Evolutionary conservation across 92 coral and sea anemone species (phyloP).

Genomic region (Hydrozoanthus gracilis): DNA sequence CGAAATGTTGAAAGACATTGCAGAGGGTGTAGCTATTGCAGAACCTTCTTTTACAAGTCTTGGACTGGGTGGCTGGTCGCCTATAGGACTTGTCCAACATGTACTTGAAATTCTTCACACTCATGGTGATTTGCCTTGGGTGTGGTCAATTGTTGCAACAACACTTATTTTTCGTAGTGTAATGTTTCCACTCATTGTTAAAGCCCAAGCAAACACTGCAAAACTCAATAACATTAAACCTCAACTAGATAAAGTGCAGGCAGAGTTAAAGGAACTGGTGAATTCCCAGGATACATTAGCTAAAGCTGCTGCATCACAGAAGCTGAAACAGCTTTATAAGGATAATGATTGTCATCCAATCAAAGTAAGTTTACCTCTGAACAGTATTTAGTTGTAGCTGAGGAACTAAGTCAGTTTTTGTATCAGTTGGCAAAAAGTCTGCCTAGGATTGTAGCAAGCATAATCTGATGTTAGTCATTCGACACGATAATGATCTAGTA

Average conservation of each 20-base stretch:
- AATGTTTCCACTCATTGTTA: conserved; percentile 85
- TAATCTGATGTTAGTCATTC: too few species aligned
- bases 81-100: conserved; percentile 91
- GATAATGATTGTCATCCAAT: conserved; percentile 93
- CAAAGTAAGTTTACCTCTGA: conserved; percentile 62
- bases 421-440: too few species aligned
- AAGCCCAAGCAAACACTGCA: conserved; percentile 93
- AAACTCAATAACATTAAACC: conserved; percentile 93
- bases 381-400: too few species aligned
- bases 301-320: conserved; percentile 75
- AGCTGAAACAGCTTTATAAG: conserved; percentile 78
- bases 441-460: too few species aligned
- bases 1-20: conserved; percentile 65
- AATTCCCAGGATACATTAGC: conserved; percentile 80
- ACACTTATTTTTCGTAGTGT: conserved; percentile 77
- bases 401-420: too few species aligned
- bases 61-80: conserved; percentile 88
- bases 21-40: conserved; percentile 67
- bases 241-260: conserved; percentile 83
- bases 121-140: conserved; percentile 79
- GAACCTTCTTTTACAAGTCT: conserved; percentile 83
- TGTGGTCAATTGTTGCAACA: conserved; percentile 80
- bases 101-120: conserved; percentile 81
- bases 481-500: too few species aligned
- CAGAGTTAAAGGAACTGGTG: conserved; percentile 81